Conservation (phyloP, 2,113 vertebrate genomes). For the Nesoenas mayeri region DNA sequence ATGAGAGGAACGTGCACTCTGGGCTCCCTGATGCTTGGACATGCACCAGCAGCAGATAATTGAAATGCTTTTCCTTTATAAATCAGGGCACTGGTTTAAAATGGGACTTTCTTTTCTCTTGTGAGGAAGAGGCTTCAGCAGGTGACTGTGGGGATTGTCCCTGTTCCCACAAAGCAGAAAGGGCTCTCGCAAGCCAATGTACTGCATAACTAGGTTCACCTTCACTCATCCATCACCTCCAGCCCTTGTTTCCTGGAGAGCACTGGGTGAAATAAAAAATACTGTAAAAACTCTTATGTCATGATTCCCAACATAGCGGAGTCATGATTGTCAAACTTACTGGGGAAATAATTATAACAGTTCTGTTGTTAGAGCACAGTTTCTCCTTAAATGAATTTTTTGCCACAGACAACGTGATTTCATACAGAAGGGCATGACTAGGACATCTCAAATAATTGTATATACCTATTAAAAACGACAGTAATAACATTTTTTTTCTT, state of each 20-base stretch:
- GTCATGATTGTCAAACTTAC: constrained; percentile 17
- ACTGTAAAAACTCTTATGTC: not conserved
- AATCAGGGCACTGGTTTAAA: not conserved
- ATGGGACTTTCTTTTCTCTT: not conserved
- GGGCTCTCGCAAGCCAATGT: not conserved
- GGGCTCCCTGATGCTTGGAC: not conserved
- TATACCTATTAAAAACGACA: not conserved
- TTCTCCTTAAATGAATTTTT: constrained; percentile 18
- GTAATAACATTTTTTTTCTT: not conserved
- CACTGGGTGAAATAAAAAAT: not conserved
- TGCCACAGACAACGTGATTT: constrained; percentile 37
- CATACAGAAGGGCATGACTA: not conserved
- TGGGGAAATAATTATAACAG: constrained; percentile 41
- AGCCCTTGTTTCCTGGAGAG: not conserved
- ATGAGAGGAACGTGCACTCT: not conserved
- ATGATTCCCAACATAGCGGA: not conserved
- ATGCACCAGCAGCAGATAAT: not conserved
- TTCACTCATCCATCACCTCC: not conserved
- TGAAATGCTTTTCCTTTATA: not conserved
- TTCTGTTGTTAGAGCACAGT: not conserved
- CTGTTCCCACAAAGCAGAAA: not conserved
- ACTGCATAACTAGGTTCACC: accelerated
- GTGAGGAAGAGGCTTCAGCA: not conserved
- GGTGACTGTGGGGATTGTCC: accelerated
- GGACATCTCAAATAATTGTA: constrained; percentile 21